A percentile compares a stretch with the other conserved stretches of the same genome.
phyloP scores from a whole-genome alignment of 2,888 invertebrate species.

The Thymelicus sylvestris region DNA sequence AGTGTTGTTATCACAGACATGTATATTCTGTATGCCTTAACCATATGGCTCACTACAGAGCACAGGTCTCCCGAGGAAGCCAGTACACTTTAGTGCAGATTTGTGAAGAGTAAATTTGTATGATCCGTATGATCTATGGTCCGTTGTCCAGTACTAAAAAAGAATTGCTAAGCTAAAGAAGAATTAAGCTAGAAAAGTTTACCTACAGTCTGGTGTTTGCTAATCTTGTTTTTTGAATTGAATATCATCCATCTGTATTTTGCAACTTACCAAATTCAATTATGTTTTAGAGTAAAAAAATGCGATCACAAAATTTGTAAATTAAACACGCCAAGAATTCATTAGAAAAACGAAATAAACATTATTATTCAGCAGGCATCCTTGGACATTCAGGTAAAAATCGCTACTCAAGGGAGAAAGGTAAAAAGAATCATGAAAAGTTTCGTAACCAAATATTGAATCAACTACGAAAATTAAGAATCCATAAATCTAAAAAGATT shows the following conservation, averaged over 20 bases:
- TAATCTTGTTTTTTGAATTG: no score
- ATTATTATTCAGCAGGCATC: conserved; percentile 7
- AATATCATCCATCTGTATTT: background rate
- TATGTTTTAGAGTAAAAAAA: background rate
- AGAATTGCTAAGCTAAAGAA: no score
- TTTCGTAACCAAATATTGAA: conserved; percentile 1
- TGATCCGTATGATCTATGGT: no score
- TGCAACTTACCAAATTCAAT: conserved; percentile 4
- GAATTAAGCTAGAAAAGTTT: no score
- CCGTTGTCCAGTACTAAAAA: no score
- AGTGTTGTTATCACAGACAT: no score
- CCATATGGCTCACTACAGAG: no score
- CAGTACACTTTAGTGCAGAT: no score
- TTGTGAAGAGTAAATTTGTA: no score
- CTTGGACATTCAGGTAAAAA: conserved; percentile 1
- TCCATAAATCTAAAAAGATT: conserved; percentile 4
- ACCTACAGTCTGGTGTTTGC: no score
- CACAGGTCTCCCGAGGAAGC: no score
- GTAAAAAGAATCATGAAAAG: conserved; percentile 1
- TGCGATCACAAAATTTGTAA: conserved; percentile 1
- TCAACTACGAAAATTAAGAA: conserved; percentile 10
- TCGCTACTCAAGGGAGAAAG: background rate
- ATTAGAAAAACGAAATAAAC: conserved; percentile 8
- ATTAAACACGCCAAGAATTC: conserved; percentile 6
- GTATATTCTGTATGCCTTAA: no score